Conservation (phyloP, 1,140 invertebrate species). For the Leptopilina boulardi region DNA sequence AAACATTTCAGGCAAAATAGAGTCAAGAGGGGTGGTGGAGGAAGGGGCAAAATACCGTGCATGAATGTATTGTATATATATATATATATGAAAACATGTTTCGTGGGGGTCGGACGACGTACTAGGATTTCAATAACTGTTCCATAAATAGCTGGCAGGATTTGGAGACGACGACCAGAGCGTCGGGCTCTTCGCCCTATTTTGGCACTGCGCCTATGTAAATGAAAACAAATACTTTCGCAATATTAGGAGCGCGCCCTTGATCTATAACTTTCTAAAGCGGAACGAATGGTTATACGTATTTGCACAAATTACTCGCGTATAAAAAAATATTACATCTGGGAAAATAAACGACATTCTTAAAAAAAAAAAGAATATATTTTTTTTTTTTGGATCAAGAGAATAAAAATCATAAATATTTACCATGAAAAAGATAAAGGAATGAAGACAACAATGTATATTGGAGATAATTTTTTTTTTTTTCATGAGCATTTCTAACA, state of each 20-base stretch:
- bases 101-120: constrained; percentile 51
- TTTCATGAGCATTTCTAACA: neutral
- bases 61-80: constrained; percentile 29
- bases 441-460: no score
- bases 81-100: constrained; percentile 56
- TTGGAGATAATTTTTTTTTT: neutral
- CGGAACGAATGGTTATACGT: constrained; percentile 70
- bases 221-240: constrained; percentile 74
- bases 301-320: constrained; percentile 47
- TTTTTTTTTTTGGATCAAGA: no score
- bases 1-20: constrained; percentile 28
- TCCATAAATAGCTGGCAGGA: constrained; percentile 69
- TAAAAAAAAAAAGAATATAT: no score
- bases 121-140: constrained; percentile 73
- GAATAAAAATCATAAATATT: constrained; percentile 30
- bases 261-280: constrained; percentile 72
- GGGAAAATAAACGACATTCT: no score
- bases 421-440: no score
- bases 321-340: no score
- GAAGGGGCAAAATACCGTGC: neutral
- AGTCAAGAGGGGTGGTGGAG: neutral
- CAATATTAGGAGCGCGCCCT: constrained; percentile 69
- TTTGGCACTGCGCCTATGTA: constrained; percentile 70
- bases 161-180: constrained; percentile 52
- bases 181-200: constrained; percentile 54